These are phyloP conservation scores for Turdus rufiventris DNA, from an alignment of 2,113 vertebrate species.

Conservation along the genomic window DNA sequence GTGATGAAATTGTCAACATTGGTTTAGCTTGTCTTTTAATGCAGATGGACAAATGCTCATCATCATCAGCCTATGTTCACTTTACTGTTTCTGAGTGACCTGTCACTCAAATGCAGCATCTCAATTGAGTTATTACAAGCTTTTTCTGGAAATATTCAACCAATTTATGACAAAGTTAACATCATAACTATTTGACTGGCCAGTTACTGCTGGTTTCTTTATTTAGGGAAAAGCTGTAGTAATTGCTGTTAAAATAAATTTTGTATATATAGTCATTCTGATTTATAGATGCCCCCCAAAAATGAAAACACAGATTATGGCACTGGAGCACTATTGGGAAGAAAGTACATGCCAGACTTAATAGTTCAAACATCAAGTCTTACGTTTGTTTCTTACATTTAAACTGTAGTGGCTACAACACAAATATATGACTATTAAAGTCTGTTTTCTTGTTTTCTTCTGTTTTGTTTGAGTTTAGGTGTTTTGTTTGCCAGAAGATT, in stretches of 20 bases:
- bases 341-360: background rate
- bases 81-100: background rate
- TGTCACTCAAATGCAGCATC: background rate
- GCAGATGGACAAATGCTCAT: background rate
- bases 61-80: background rate
- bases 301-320: background rate
- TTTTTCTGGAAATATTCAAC: background rate
- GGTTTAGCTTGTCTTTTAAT: background rate
- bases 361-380: background rate
- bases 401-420: background rate
- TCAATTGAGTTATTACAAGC: background rate
- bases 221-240: background rate
- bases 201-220: background rate
- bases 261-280: background rate
- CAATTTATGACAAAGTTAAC: background rate
- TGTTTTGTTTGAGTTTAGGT: background rate
- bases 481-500: fast-evolving
- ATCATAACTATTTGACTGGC: background rate
- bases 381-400: background rate
- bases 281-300: background rate
- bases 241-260: background rate
- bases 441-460: background rate
- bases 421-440: background rate
- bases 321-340: background rate
- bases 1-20: background rate